Conservation (phyloP, 2,113 vertebrate species). For the Symphodus melops region DNA sequence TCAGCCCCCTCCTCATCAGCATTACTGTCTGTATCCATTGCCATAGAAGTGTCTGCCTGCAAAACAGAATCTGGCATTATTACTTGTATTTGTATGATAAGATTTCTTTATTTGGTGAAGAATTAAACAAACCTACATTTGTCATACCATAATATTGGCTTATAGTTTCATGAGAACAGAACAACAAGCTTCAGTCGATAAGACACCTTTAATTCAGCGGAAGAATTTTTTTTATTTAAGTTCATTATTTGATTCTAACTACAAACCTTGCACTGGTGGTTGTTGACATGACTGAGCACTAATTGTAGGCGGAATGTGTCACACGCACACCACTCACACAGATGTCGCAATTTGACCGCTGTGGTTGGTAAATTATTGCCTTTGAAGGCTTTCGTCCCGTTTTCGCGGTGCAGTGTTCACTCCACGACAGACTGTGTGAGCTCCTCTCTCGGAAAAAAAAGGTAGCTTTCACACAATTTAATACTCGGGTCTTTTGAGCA, state of each 20-base stretch:
- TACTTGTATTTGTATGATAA: not conserved
- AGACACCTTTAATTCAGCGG: not conserved
- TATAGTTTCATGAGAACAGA: not conserved
- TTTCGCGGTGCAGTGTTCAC: slow-evolving; percentile 45
- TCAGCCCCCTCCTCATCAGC: slow-evolving; percentile 81
- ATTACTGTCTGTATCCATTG: slow-evolving; percentile 83
- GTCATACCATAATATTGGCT: not conserved
- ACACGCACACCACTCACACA: slow-evolving; percentile 60
- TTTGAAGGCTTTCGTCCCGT: slow-evolving; percentile 44
- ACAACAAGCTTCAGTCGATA: not conserved
- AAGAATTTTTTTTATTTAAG: not conserved
- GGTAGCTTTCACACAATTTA: slow-evolving; percentile 4
- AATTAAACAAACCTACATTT: not conserved
- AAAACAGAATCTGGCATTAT: slow-evolving; percentile 3
- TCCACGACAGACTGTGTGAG: slow-evolving; percentile 16
- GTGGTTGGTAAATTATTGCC: slow-evolving; percentile 65
- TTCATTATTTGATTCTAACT: slow-evolving; percentile 21
- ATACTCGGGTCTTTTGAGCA: not conserved
- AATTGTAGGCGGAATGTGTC: slow-evolving; percentile 43
- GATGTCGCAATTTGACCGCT: slow-evolving; percentile 76
- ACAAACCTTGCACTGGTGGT: not conserved
- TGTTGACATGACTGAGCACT: slow-evolving; percentile 21
- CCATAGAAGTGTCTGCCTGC: slow-evolving; percentile 79
- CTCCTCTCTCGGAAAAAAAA: slow-evolving; percentile 7
- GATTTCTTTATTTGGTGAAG: not conserved